These are phyloP conservation scores for Eupleurogrammus muticus DNA, from an alignment of 2,797 vertebrate species.

Conservation along the genomic window DNA sequence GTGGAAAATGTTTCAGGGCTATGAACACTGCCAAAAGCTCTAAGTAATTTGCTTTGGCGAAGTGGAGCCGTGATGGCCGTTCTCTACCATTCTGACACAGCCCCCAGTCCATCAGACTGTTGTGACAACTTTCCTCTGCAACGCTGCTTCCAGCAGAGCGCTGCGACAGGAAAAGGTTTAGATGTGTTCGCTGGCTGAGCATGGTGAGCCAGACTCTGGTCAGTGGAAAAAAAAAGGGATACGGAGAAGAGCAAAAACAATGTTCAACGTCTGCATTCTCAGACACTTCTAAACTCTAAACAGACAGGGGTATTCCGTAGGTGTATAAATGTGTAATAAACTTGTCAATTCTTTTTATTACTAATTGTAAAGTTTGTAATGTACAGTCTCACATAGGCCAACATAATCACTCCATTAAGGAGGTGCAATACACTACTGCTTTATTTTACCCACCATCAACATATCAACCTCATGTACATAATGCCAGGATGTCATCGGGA, in stretches of 20 bases:
- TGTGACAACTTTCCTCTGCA: constrained; percentile 27
- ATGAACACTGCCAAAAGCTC: constrained; percentile 36
- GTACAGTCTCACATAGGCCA: too few species aligned
- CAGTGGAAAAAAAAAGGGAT: neutral
- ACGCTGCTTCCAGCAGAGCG: constrained; percentile 17
- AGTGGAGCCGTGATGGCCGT: constrained; percentile 34
- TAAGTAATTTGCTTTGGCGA: constrained; percentile 56
- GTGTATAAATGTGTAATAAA: too few species aligned
- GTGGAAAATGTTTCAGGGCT: constrained; percentile 44
- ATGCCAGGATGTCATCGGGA: too few species aligned
- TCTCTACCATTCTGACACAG: constrained; percentile 16
- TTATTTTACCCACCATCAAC: too few species aligned
- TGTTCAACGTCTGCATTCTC: neutral
- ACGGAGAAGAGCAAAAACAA: neutral
- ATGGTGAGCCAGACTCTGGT: neutral
- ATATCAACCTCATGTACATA: too few species aligned
- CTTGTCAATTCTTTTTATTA: too few species aligned
- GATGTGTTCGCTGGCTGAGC: constrained; percentile 3
- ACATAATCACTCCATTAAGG: too few species aligned
- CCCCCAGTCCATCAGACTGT: constrained; percentile 22
- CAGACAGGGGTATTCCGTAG: too few species aligned
- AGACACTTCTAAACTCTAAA: too few species aligned
- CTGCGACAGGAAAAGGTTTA: neutral
- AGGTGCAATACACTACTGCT: too few species aligned
- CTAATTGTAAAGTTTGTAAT: too few species aligned